These are phyloP conservation scores for Cryptoblepharus egeriae DNA, from an alignment of 2,797 vertebrate genomes.

Conservation along the genomic window DNA sequence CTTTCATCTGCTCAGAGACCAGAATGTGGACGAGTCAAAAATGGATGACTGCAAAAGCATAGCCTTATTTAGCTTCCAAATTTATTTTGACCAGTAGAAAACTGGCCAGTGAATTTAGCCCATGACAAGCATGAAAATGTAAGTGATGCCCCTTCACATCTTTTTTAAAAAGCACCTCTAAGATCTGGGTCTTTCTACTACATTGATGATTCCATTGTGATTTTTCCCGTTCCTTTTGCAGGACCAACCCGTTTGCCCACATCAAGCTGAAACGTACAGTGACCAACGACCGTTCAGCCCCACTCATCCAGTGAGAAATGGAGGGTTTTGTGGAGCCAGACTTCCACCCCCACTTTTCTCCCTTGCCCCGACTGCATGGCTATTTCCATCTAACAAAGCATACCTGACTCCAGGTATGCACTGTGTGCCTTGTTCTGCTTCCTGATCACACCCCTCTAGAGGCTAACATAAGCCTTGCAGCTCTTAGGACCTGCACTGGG, in stretches of 20 bases:
- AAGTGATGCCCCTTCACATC: neutral
- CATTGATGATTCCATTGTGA: neutral
- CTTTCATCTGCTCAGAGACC: no score
- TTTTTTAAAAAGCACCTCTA: neutral
- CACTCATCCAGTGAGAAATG: conserved; percentile 81
- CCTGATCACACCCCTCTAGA: neutral
- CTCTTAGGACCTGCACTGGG: neutral
- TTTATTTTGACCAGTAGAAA: no score
- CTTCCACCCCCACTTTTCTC: neutral
- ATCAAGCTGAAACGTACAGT: conserved; percentile 86
- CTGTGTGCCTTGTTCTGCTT: no score
- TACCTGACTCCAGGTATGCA: neutral
- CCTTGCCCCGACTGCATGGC: neutral
- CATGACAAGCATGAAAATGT: no score
- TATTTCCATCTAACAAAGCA: neutral
- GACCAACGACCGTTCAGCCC: conserved; percentile 89
- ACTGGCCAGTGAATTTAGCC: no score
- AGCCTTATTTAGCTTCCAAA: no score
- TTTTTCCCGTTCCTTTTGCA: conserved; percentile 42
- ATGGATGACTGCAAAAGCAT: no score
- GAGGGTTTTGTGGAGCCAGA: neutral
- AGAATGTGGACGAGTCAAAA: no score
- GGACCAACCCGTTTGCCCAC: conserved; percentile 86
- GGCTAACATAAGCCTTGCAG: neutral
- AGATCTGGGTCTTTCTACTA: neutral